phyloP scores from a whole-genome alignment of 1,140 invertebrate species.

The Drosophila virilis region DNA sequence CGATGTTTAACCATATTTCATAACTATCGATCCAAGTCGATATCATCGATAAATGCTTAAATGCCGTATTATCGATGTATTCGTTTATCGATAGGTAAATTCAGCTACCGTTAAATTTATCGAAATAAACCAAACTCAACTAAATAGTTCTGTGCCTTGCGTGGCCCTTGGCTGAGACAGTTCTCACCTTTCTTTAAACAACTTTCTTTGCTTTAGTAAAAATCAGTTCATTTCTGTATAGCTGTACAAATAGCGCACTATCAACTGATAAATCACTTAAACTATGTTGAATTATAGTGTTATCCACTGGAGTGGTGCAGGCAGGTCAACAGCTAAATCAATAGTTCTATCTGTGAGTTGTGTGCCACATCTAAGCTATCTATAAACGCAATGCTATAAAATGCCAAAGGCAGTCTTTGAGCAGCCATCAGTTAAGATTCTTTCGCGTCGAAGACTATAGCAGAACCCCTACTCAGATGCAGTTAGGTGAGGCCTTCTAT shows the following conservation, averaged over 20 bases:
- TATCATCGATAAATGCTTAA: too few species aligned
- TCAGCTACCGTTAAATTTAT: too few species aligned
- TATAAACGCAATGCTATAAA: conserved; percentile 46
- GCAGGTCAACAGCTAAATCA: conserved; percentile 42
- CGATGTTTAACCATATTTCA: too few species aligned
- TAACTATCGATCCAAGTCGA: too few species aligned
- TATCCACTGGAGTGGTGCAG: conserved; percentile 1
- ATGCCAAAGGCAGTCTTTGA: conserved; percentile 1
- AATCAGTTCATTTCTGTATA: too few species aligned
- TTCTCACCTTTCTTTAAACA: too few species aligned
- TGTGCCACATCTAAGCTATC: conserved; percentile 7
- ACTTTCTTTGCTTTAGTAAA: too few species aligned
- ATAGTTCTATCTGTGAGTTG: conserved; percentile 7
- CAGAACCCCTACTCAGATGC: conserved; percentile 16
- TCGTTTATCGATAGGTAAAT: too few species aligned
- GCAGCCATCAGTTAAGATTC: conserved; percentile 24
- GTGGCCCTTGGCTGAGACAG: too few species aligned
- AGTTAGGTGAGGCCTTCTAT: conserved; percentile 7
- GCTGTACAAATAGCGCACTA: neutral
- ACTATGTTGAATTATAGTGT: conserved; percentile 19
- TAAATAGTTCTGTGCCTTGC: too few species aligned
- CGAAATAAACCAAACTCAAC: too few species aligned
- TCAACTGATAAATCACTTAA: conserved; percentile 3
- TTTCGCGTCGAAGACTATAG: neutral
- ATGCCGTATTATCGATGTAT: too few species aligned